Percentiles rank a stretch among this genome's conserved stretches.
Conservation (phyloP, 1,140 invertebrate genomes). For the Heliconius melpomene region DNA sequence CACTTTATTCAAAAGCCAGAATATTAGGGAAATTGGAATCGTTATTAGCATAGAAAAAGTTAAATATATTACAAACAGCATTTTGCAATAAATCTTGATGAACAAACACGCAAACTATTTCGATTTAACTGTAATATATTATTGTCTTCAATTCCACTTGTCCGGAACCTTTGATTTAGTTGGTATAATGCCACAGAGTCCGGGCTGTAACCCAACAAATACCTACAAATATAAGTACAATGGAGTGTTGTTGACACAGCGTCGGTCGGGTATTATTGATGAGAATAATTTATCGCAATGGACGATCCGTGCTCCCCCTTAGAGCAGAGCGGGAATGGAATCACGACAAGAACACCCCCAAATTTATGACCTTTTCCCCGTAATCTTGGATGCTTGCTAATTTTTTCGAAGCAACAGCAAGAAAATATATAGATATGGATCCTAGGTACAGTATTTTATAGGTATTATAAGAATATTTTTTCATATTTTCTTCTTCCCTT, state of each 20-base stretch:
- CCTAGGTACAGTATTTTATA: no score
- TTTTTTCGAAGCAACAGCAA: constrained; percentile 21
- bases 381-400: constrained; percentile 32
- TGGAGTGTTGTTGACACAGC: constrained; percentile 64
- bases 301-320: constrained; percentile 46
- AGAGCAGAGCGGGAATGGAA: constrained; percentile 45
- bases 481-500: no score
- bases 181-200: constrained; percentile 24
- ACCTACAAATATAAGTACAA: constrained; percentile 54
- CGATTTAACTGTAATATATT: constrained; percentile 23
- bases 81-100: background rate
- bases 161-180: constrained; percentile 26
- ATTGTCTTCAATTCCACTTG: constrained; percentile 22
- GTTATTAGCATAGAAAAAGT: background rate
- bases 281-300: constrained; percentile 65
- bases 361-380: constrained; percentile 38
- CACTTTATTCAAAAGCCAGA: constrained; percentile 21
- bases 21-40: constrained; percentile 19
- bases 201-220: constrained; percentile 42
- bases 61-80: background rate
- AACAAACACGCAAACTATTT: constrained; percentile 2
- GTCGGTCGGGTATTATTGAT: constrained; percentile 63
- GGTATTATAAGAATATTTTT: no score
- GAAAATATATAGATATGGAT: background rate
- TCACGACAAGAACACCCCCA: constrained; percentile 32